These are phyloP conservation scores for Sesamia inferens DNA, from an alignment of 2,888 invertebrate species.

Conservation along the genomic window DNA sequence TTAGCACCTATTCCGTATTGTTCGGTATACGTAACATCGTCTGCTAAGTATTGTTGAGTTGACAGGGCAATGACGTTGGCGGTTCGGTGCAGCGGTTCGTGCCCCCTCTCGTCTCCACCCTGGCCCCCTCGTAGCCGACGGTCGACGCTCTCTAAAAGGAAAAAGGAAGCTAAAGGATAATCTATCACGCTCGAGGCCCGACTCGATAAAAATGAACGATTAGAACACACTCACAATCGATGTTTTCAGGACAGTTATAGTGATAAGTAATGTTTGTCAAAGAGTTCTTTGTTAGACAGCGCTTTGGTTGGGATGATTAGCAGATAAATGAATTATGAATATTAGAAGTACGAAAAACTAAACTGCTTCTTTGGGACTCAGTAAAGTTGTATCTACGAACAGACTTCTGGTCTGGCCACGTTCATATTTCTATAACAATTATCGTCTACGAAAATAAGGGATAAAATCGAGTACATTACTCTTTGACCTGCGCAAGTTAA, in stretches of 20 bases:
- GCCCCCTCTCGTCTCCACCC: slow-evolving; percentile 74
- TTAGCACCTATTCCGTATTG: slow-evolving; percentile 83
- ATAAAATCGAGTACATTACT: slow-evolving; percentile 74
- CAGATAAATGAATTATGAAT: slow-evolving; percentile 13
- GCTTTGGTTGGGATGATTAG: slow-evolving; percentile 39
- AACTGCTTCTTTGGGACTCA: slow-evolving; percentile 10
- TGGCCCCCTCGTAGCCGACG: slow-evolving; percentile 81
- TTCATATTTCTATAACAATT: slow-evolving; percentile 38
- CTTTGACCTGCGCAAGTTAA: slow-evolving; percentile 78
- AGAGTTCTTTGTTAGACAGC: slow-evolving; percentile 55
- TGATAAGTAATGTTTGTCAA: slow-evolving; percentile 63
- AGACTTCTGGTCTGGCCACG: neutral
- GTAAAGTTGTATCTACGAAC: neutral
- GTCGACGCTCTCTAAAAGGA: slow-evolving; percentile 89
- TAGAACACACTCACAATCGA: slow-evolving; percentile 84
- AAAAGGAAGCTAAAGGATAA: slow-evolving; percentile 89
- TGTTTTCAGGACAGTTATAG: slow-evolving; percentile 77
- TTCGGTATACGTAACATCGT: slow-evolving; percentile 83
- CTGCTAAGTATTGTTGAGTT: slow-evolving; percentile 89
- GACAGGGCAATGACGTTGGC: slow-evolving; percentile 89
- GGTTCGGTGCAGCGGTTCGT: slow-evolving; percentile 81
- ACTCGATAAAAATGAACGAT: slow-evolving; percentile 89
- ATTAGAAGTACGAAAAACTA: slow-evolving; percentile 6
- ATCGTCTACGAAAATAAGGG: slow-evolving; percentile 47
- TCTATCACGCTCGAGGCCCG: slow-evolving; percentile 88